Base-by-base conservation (phyloP, 2,888 invertebrate species). In the Cephus rjabovi region DNA sequence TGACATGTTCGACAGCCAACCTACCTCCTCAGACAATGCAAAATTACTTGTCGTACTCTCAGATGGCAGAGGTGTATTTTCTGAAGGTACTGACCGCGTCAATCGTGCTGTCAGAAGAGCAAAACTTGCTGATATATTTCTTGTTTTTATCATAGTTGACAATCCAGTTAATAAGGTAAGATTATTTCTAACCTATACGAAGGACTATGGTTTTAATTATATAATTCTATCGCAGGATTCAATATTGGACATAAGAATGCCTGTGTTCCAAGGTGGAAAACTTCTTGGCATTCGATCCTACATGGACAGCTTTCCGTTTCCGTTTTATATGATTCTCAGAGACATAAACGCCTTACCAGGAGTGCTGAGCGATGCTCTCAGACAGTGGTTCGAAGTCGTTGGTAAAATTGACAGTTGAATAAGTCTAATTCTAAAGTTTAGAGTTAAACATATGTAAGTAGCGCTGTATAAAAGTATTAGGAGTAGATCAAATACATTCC, bases 341-440 rank as follows among this genome's bases (percentile, higher is more conserved):
- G 98, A 99, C 89, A 95, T 99, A 87, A 95, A 95, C 81, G 95
- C 96, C 35, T 92, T 99, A 79, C 99, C 99, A 0, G 93, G 94
- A 68, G 97, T 98, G 1, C 93, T 99, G 37, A 97, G 99, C 86
- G 99, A 99, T 91, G 99, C 99, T 0, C 93, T 99, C 81, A 93
- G 99, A 79, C 99, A 99, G 90, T 99, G 99, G 99, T 99, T 99
- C 91, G 99, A 99, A 93, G 93, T 99, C 80, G 97, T 98, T 23
- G 96, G 96, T 31, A 95, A 94, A 90, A 93, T 92, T 76, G 90
- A 91, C 70, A 69, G 40, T 30, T 77, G 34, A 69, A 35, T 33
- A 30, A 30, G 2, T 56, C 23, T 56, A 23, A 1, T 23, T 56
- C 0, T 56, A 9, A 23, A 23, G 56, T 23, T 56, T 56, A 9